Conservation (phyloP, 2,113 vertebrate species). For the Atlantisia rogersi region DNA sequence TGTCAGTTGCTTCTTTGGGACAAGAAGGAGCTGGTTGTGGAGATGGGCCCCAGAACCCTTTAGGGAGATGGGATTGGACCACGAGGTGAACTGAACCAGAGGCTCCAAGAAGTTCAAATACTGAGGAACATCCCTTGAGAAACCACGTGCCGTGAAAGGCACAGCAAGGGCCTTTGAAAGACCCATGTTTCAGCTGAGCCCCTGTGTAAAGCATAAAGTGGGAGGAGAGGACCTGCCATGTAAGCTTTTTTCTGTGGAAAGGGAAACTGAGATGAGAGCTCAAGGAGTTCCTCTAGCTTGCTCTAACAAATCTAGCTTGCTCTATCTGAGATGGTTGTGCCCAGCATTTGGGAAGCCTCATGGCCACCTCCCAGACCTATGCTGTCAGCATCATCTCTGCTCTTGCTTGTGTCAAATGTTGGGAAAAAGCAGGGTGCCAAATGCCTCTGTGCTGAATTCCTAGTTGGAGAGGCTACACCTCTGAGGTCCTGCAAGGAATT, state of each 20-base stretch:
- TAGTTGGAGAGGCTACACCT: neutral
- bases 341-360: neutral
- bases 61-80: neutral
- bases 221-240: neutral
- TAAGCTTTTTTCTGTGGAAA: neutral
- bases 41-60: neutral
- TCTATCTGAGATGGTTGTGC: neutral
- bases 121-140: neutral
- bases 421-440: neutral
- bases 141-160: neutral
- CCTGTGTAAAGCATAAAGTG: neutral
- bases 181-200: neutral
- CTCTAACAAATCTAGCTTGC: neutral
- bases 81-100: neutral
- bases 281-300: neutral
- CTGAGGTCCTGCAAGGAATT: conserved; percentile 5
- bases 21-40: neutral
- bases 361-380: neutral
- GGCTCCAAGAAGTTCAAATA: neutral
- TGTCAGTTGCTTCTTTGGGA: neutral
- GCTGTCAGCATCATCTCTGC: neutral
- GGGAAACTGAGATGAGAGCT: neutral
- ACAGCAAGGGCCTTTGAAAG: neutral
- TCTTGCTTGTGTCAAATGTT: neutral
- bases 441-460: neutral